Evolutionary conservation across 2,113 vertebrate species (phyloP), one percentile per base, ranked within the genome.

Genomic region (Alexandromys fortis): DNA sequence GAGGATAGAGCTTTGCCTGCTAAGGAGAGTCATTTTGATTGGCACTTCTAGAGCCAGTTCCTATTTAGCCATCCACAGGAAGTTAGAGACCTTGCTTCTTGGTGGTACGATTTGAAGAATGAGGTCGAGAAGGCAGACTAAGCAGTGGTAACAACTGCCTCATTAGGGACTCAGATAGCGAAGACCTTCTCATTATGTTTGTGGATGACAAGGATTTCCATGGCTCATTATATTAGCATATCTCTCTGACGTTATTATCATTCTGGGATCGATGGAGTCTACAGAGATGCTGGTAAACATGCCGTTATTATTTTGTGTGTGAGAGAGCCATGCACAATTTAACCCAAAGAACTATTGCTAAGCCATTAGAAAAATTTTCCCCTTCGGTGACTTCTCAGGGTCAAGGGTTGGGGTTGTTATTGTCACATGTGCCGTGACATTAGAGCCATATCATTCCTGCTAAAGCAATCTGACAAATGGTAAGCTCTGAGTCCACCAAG

Each of bases 1-100:
- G 63, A 81, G 11, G n/a, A 79, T 85, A 42, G 2, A 2, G 30
- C 24, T 91, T 92, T 86, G 78, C 94, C 13, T 73, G 63, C 70
- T 86, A 33, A 87, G 65, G 45, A 94, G 14, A 94, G 76, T 90
- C 30, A 75, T 83, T 94, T 89, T 83, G 49, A 89, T 89, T 85
- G 61, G 14, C 13, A 93, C 45, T 88, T 73, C 45, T 68, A 45
- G 35, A 87, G n/a, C 19, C 3, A 75, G 45, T 68, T 52, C 45
- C 21, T 45, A 55, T 63, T 79, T 85, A 77, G 78, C 42, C 47
- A 58, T 81, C 33, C 52, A 81, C 63, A 68, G 82, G 26, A 30
- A 93, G 35, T 38, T 94, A 16, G 79, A 92, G n/a, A 78, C 30
- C n/a, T 92, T 86, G 45, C 82, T 11, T 90, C 86, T 78, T 81